Evolutionary conservation across 2,888 invertebrate genomes (phyloP).

Genomic region (Tolmerus cingulatus): DNA sequence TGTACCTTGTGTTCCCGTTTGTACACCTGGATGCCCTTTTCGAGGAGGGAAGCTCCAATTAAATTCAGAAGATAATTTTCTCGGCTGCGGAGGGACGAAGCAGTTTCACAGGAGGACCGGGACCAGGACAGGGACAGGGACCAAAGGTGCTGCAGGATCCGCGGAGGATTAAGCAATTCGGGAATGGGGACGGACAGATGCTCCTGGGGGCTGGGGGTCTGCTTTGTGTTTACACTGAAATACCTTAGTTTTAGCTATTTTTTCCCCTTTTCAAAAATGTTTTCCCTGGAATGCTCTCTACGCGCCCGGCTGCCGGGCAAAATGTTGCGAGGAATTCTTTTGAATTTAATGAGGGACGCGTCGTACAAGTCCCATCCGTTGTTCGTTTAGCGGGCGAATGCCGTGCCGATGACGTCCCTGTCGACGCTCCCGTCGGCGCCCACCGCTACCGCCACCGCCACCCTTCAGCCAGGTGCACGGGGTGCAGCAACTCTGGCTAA

Average conservation of each 20-base stretch:
- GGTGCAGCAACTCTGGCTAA: not conserved
- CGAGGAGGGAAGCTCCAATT: not conserved
- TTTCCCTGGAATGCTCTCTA: not conserved
- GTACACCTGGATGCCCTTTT: not conserved
- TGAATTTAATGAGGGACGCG: slow-evolving; percentile 3
- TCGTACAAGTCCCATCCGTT: not conserved
- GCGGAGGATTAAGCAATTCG: not conserved
- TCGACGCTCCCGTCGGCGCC: not conserved
- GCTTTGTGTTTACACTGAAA: not conserved
- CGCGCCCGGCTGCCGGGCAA: not conserved
- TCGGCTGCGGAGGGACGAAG: not conserved
- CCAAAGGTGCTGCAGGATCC: not conserved
- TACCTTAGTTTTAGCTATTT: slow-evolving; percentile 18
- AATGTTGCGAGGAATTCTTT: not conserved
- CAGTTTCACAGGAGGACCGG: not conserved
- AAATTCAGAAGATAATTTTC: slow-evolving; percentile 16
- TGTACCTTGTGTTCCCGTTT: not conserved
- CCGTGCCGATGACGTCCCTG: not conserved
- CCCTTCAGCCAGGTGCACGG: not conserved
- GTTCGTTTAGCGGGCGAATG: not conserved
- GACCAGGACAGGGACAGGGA: not conserved
- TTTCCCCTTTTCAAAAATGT: not conserved
- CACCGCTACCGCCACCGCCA: no score
- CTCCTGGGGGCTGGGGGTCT: not conserved
- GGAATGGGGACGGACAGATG: not conserved